These are phyloP conservation scores for Zosterops japonicus DNA, from an alignment of 2,113 vertebrate species.

Conservation along the genomic window DNA sequence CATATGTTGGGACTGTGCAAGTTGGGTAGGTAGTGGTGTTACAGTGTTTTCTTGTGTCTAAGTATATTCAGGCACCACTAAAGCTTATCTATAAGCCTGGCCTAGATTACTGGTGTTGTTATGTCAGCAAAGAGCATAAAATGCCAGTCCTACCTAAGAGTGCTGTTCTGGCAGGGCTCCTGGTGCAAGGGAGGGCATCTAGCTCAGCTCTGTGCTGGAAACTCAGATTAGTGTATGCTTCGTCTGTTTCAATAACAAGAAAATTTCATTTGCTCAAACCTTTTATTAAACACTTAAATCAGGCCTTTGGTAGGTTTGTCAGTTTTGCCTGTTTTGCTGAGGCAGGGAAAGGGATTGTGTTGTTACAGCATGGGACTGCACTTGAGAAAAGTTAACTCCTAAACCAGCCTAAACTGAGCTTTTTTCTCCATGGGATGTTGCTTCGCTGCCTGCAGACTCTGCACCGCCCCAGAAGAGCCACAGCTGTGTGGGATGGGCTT, in stretches of 20 bases:
- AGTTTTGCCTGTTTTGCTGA: not conserved
- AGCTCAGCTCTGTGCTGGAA: not conserved
- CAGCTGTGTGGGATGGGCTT: not conserved
- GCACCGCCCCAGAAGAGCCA: not conserved
- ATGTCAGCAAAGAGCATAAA: not conserved
- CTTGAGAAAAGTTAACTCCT: not conserved
- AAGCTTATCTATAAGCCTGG: not conserved
- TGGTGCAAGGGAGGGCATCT: not conserved
- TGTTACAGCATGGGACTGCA: not conserved
- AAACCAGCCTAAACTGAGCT: not conserved
- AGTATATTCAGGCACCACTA: not conserved
- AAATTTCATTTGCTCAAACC: not conserved
- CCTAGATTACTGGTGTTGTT: not conserved
- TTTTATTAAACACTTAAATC: not conserved
- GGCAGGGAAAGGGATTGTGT: not conserved
- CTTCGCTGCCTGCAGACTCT: not conserved
- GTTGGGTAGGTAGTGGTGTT: fast-evolving
- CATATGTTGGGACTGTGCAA: not conserved
- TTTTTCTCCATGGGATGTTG: not conserved
- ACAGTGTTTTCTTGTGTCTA: not conserved
- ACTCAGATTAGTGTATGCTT: not conserved
- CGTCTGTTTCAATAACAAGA: not conserved
- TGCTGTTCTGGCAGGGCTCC: not conserved
- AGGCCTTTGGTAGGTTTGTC: not conserved
- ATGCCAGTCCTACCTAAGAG: not conserved